Evolutionary conservation across 2,888 invertebrate genomes (phyloP), one percentile per base, ranked within the genome.

Genomic region (Phyllotreta striolata): DNA sequence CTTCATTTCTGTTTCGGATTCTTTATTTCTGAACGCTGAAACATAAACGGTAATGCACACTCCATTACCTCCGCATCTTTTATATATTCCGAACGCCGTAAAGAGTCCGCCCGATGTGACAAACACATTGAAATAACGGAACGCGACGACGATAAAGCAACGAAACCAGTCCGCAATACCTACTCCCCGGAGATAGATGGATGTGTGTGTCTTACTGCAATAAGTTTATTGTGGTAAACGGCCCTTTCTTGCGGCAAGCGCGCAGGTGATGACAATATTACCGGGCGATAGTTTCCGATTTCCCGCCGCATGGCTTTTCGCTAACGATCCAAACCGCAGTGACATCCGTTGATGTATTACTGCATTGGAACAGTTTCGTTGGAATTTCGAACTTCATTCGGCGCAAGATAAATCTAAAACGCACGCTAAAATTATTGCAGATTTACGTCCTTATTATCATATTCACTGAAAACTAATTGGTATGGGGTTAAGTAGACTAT

Each of bases 241-340:
- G 56, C 49, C 44, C 55, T 62, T 54, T 66, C 66, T 62, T 64
- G 62, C 62, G 64, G 66, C 63, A 54, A 68, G 66, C 60, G 67
- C 63, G 63, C 71, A 72, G 72, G 69, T 72, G 71, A 72, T 63
- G 69, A 69, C 66, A 70, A 71, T 72, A 67, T 64, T 55, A 63
- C 59, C 63, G 39, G 41, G 61, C 56, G 66, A 66, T 65, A 64
- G 68, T 64, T 66, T 64, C 68, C 63, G 51, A 60, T 65, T 66
- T 65, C 64, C 66, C n/a, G 47, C 46, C 14, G 65, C 60, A 66
- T 65, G 67, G 61, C 58, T 38, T 66, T 55, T 60, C 66, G 69
- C 64, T 70, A 66, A 71, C 66, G 70, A 67, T 57, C 59, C 46
- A 49, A 60, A 66, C 70, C 66, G 61, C 66, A 66, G 12, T 63